A percentile compares a stretch with the other conserved stretches of the same genome.
Evolutionary conservation across 2,113 vertebrate species (phyloP).

Genomic region (Lycaon pictus): DNA sequence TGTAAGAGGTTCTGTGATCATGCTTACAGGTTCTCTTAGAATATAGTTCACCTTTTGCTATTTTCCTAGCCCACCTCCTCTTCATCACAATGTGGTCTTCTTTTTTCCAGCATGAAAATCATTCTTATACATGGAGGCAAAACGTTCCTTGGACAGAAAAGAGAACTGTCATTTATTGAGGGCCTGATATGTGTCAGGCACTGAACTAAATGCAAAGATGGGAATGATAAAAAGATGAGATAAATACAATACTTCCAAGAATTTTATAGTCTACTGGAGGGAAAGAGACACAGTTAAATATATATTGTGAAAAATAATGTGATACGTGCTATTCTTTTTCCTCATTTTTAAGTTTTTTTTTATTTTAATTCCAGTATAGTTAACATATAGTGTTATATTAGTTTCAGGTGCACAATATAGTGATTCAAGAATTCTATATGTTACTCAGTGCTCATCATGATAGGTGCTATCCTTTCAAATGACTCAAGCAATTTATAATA

Average conservation of each 20-base stretch:
- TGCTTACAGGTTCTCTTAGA: not conserved
- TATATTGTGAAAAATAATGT: not conserved
- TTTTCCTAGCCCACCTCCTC: not conserved
- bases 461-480: not conserved
- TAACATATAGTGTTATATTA: not conserved
- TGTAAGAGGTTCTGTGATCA: not conserved
- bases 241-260: not conserved
- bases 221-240: not conserved
- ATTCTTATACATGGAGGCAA: not conserved
- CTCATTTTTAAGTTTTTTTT: not conserved
- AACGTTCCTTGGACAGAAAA: not conserved
- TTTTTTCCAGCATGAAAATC: constrained; percentile 28
- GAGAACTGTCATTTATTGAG: not conserved
- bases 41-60: constrained; percentile 4
- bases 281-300: not conserved
- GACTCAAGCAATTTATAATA: not conserved
- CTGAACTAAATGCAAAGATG: not conserved
- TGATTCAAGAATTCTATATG: not conserved
- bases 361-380: not conserved
- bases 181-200: not conserved
- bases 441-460: not conserved
- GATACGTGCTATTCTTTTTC: not conserved
- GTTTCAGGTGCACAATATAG: not conserved
- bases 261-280: not conserved
- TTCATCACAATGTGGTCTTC: not conserved